Conservation (phyloP, 2,113 vertebrate species). For the Microtus oregoni region DNA sequence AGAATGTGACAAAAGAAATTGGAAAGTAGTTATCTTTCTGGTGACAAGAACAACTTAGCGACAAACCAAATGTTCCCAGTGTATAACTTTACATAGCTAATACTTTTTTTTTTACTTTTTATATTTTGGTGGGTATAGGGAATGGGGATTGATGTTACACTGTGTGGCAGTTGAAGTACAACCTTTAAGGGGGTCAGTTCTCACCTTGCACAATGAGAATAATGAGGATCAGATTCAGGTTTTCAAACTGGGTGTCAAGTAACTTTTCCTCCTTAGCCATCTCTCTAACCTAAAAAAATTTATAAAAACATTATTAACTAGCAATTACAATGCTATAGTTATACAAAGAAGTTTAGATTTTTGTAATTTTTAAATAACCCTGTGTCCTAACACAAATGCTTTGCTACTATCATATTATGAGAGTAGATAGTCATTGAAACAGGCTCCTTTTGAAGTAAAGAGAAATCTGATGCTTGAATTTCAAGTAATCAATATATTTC, state of each 20-base stretch:
- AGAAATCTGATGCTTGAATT: neutral
- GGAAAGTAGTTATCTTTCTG: slow-evolving; percentile 46
- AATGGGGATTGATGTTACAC: no score
- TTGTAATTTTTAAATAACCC: slow-evolving; percentile 48
- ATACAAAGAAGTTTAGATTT: slow-evolving; percentile 21
- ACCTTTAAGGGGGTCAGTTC: neutral
- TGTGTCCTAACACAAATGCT: neutral
- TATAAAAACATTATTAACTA: neutral
- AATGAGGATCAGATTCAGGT: neutral
- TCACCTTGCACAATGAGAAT: neutral
- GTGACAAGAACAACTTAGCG: neutral
- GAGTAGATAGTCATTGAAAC: neutral
- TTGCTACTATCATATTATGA: neutral
- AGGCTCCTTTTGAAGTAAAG: neutral
- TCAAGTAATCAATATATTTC: slow-evolving; percentile 16
- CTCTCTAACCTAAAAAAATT: neutral
- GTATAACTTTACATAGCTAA: slow-evolving; percentile 35
- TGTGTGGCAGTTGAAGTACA: neutral
- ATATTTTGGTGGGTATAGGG: no score
- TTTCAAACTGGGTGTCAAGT: neutral
- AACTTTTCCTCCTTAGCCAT: neutral
- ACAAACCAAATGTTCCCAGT: neutral
- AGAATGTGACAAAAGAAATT: slow-evolving; percentile 8
- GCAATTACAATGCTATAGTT: neutral
- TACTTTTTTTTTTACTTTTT: neutral